Percentiles rank a stretch among this genome's conserved stretches.
phyloP scores from a whole-genome alignment of 2,888 invertebrate genomes.

The Temnothorax ravouxi region DNA sequence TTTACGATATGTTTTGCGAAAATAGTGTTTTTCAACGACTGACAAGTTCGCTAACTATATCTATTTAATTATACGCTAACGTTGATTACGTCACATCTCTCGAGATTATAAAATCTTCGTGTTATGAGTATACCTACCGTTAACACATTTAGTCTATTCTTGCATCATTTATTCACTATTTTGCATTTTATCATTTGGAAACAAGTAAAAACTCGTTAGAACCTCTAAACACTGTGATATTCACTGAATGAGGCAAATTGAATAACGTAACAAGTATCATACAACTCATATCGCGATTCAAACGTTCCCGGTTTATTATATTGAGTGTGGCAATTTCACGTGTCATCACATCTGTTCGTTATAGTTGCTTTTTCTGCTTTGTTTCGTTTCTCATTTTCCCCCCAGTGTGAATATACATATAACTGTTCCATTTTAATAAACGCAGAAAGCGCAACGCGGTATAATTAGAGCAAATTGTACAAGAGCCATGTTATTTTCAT shows the following conservation, averaged over 20 bases:
- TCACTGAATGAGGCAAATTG: slow-evolving; percentile 35
- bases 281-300: slow-evolving; percentile 22
- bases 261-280: slow-evolving; percentile 28
- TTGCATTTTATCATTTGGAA: background rate
- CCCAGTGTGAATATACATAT: background rate
- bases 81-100: background rate
- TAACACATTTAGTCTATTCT: background rate
- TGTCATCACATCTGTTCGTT: slow-evolving; percentile 40
- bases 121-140: background rate
- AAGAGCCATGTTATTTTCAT: background rate
- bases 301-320: slow-evolving; percentile 23
- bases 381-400: slow-evolving; percentile 3
- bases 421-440: slow-evolving; percentile 30
- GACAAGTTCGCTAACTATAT: background rate
- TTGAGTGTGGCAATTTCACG: slow-evolving; percentile 21
- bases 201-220: slow-evolving; percentile 30
- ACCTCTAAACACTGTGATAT: slow-evolving; percentile 4
- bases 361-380: slow-evolving; percentile 30
- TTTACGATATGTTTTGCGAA: background rate
- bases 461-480: background rate
- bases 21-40: background rate
- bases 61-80: background rate
- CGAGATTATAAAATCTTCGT: background rate
- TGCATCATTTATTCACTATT: background rate
- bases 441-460: background rate